These are phyloP conservation scores for Drepana arcuata DNA, from an alignment of 1,140 invertebrate species.

Conservation along the genomic window DNA sequence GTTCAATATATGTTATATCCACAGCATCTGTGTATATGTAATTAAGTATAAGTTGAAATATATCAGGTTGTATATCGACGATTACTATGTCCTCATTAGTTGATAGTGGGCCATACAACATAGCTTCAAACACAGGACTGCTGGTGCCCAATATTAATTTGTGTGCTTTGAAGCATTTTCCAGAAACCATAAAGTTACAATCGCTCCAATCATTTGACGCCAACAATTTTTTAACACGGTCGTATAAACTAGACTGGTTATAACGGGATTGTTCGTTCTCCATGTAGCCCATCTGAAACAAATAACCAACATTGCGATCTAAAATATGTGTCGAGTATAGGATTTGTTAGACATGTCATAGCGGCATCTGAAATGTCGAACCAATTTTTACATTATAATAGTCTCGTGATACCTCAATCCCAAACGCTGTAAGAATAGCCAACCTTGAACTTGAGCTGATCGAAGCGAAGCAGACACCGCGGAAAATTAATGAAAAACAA, in stretches of 20 bases:
- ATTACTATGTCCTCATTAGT: conserved; percentile 61
- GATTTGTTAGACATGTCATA: too few relatives aligned
- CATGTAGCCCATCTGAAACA: conserved; percentile 49
- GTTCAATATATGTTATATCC: conserved; percentile 58
- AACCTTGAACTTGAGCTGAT: conserved; percentile 22
- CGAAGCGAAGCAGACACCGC: too few relatives aligned
- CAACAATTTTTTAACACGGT: conserved; percentile 60
- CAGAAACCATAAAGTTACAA: conserved; percentile 68
- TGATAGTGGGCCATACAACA: conserved; percentile 79
- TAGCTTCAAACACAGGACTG: conserved; percentile 84
- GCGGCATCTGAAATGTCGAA: too few relatives aligned
- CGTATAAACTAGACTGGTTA: conserved; percentile 48
- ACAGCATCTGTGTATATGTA: conserved; percentile 73
- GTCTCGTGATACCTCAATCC: too few relatives aligned
- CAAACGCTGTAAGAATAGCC: background rate
- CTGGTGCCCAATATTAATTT: conserved; percentile 78
- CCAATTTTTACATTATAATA: too few relatives aligned
- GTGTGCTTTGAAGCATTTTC: conserved; percentile 74
- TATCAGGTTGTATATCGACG: conserved; percentile 68
- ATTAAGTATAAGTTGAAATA: conserved; percentile 71
- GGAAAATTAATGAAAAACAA: too few relatives aligned
- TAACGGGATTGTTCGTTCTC: conserved; percentile 16
- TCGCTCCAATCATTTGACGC: conserved; percentile 71
- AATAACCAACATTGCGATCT: conserved; percentile 6
- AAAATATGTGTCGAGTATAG: background rate